phyloP scores from a whole-genome alignment of 2,888 invertebrate species.

The Diogma glabrata region DNA sequence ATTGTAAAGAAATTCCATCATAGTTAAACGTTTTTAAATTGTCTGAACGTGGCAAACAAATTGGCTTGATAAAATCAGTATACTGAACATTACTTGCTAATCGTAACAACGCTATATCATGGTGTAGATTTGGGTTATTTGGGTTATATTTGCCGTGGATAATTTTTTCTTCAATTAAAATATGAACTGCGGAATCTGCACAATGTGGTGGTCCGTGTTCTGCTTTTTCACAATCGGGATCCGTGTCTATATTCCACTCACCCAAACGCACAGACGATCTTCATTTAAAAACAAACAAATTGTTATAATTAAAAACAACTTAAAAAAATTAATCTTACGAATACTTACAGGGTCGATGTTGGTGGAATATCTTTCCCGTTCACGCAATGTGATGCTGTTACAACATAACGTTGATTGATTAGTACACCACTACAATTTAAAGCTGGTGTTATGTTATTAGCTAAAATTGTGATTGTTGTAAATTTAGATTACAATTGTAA shows the following conservation, averaged over 20 bases:
- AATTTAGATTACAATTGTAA: background rate
- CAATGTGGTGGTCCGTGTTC: background rate
- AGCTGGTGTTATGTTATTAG: slow-evolving; percentile 39
- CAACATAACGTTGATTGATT: slow-evolving; percentile 14
- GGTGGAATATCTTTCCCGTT: slow-evolving; percentile 36
- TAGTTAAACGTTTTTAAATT: slow-evolving; percentile 31
- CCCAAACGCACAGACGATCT: slow-evolving; percentile 26
- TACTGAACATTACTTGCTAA: slow-evolving; percentile 41
- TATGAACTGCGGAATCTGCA: slow-evolving; percentile 44
- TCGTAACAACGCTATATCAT: slow-evolving; percentile 63
- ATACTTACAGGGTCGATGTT: slow-evolving; percentile 7
- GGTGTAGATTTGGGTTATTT: slow-evolving; percentile 42
- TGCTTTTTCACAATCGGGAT: slow-evolving; percentile 34
- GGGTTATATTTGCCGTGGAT: slow-evolving; percentile 54
- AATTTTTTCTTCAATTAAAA: slow-evolving; percentile 49
- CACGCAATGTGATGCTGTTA: slow-evolving; percentile 36
- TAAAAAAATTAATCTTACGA: no score
- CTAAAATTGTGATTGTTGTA: slow-evolving; percentile 26
- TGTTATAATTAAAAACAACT: background rate
- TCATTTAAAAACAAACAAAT: background rate
- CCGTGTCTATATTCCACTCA: slow-evolving; percentile 44
- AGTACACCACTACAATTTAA: slow-evolving; percentile 46
- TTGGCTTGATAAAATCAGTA: slow-evolving; percentile 31
- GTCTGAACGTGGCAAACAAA: slow-evolving; percentile 34
- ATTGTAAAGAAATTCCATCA: slow-evolving; percentile 38